Evolutionary conservation across 2,797 vertebrate genomes (phyloP).

Genomic region (Natrix natrix): DNA sequence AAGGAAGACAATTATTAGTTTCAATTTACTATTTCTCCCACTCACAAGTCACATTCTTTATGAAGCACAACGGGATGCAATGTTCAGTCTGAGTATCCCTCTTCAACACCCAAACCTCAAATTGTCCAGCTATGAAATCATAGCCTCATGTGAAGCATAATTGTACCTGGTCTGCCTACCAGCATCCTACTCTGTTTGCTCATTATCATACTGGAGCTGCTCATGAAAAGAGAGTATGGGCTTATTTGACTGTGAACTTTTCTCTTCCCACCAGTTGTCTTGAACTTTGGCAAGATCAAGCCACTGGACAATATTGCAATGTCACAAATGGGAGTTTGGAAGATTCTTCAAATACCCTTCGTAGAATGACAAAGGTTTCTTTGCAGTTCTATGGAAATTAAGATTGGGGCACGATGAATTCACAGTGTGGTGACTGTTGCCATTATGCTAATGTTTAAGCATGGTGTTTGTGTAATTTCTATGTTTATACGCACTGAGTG

Average conservation of each 20-base stretch:
- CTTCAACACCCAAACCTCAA: conserved; percentile 55
- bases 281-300: conserved; percentile 44
- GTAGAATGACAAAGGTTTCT: conserved; percentile 12
- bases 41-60: conserved; percentile 61
- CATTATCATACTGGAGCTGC: conserved; percentile 29
- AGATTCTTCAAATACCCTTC: conserved; percentile 44
- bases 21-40: conserved; percentile 56
- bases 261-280: conserved; percentile 41
- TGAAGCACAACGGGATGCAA: conserved; percentile 38
- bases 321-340: conserved; percentile 44
- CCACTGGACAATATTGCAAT: conserved; percentile 30
- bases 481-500: conserved; percentile 25
- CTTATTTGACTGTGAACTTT: conserved; percentile 33
- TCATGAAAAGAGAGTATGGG: conserved; percentile 19
- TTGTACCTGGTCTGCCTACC: conserved; percentile 54
- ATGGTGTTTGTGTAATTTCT: conserved; percentile 21
- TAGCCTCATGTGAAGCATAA: conserved; percentile 46
- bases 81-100: conserved; percentile 57
- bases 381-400: conserved; percentile 34
- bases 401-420: neutral
- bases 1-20: conserved; percentile 23
- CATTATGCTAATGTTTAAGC: conserved; percentile 36
- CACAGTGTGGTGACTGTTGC: conserved; percentile 28
- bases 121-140: conserved; percentile 62
- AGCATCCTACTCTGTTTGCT: conserved; percentile 27